phyloP scores from a whole-genome alignment of 2,797 vertebrate species.

The Phoeniculus purpureus region DNA sequence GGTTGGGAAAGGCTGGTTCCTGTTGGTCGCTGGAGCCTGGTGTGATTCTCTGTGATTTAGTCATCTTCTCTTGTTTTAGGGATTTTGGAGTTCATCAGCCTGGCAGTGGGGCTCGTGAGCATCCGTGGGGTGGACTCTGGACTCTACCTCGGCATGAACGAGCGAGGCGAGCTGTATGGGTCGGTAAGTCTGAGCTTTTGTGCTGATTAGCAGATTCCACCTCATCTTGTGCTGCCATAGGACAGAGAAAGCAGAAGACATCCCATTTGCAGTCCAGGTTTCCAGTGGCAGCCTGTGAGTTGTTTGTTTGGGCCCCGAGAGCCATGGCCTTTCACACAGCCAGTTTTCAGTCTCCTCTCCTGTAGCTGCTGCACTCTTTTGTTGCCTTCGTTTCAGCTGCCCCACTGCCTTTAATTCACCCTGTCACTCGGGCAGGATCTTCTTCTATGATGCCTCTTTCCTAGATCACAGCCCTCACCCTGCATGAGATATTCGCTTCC shows the following conservation, averaged over 20 bases:
- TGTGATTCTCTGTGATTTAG: not conserved
- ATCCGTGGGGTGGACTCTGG: constrained; percentile 97
- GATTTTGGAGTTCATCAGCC: constrained; percentile 98
- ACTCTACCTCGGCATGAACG: constrained; percentile 98
- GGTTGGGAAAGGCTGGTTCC: not conserved
- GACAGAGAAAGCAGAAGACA: not conserved
- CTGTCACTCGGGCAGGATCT: not conserved
- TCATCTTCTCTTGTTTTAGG: constrained; percentile 78
- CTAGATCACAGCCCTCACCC: not conserved
- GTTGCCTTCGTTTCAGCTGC: not conserved
- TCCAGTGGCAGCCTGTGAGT: no score
- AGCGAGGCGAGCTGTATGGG: constrained; percentile 97
- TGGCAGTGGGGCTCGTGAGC: constrained; percentile 98
- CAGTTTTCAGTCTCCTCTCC: not conserved
- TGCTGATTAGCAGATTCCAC: not conserved
- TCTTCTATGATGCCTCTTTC: not conserved
- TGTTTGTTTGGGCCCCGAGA: no score
- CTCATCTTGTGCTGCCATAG: not conserved
- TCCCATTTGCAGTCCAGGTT: not conserved
- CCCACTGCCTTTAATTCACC: not conserved
- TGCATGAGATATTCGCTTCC: not conserved
- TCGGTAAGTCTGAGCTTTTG: constrained; percentile 88
- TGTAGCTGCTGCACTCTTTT: not conserved
- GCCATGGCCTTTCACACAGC: no score
- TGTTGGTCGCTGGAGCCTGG: not conserved